Conservation (phyloP, 2,797 vertebrate species). For the Pelochelys cantorii region DNA sequence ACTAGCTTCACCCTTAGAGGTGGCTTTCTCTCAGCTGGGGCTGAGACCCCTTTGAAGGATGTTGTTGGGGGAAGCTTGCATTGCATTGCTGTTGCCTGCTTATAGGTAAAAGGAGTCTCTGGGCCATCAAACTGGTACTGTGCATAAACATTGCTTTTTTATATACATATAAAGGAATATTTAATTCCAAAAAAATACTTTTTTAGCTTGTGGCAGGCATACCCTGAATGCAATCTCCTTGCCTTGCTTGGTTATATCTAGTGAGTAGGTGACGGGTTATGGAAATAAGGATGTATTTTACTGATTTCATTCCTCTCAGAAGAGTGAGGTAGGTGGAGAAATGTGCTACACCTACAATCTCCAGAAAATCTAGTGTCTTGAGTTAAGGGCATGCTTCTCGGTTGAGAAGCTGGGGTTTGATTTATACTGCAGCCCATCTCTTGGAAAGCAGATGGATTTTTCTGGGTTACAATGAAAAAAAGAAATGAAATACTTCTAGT, state of each 20-base stretch:
- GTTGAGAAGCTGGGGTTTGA: constrained; percentile 9
- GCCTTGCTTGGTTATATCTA: constrained; percentile 27
- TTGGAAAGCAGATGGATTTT: constrained; percentile 43
- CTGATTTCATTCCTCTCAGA: constrained; percentile 38
- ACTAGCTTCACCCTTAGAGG: not conserved
- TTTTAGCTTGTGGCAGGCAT: not conserved
- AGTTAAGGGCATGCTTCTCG: not conserved
- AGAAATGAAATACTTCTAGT: constrained; percentile 37
- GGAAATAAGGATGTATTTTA: constrained; percentile 40
- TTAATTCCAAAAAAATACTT: not conserved
- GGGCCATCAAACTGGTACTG: not conserved
- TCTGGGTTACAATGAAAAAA: constrained; percentile 21
- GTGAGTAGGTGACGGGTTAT: constrained; percentile 35
- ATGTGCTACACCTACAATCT: accelerated
- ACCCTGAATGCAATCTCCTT: constrained; percentile 9
- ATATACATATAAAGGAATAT: not conserved
- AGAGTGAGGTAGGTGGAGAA: constrained; percentile 20
- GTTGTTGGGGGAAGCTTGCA: not conserved
- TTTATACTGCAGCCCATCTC: constrained; percentile 36
- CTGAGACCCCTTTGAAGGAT: constrained; percentile 5
- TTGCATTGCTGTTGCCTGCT: not conserved
- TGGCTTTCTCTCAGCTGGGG: not conserved
- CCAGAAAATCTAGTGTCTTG: not conserved
- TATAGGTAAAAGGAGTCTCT: not conserved
- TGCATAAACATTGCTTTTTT: not conserved